phyloP scores from a whole-genome alignment of 2,113 vertebrate species.

The Paedocypris sp. region DNA sequence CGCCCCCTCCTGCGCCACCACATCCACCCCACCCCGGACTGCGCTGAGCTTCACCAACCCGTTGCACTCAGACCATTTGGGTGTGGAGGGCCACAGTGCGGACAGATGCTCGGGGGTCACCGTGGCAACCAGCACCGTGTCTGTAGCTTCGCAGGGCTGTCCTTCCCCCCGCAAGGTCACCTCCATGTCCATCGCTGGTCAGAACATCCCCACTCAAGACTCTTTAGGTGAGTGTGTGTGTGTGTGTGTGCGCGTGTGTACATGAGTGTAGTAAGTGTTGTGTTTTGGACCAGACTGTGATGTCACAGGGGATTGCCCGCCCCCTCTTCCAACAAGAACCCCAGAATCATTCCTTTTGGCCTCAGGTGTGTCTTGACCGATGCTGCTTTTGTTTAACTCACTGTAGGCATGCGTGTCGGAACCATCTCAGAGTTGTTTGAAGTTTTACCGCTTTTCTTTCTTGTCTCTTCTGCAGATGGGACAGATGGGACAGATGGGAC shows the following conservation, averaged over 20 bases:
- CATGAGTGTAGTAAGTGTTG: conserved; percentile 4
- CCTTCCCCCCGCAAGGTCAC: conserved; percentile 72
- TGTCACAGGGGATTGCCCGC: conserved; percentile 76
- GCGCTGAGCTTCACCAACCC: conserved; percentile 93
- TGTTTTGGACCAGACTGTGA: conserved; percentile 75
- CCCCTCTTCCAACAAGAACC: conserved; percentile 82
- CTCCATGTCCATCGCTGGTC: conserved; percentile 44
- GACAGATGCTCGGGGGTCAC: conserved; percentile 58
- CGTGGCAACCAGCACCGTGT: conserved; percentile 74
- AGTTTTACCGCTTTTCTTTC: no score
- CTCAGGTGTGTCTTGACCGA: conserved; percentile 73
- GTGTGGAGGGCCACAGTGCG: conserved; percentile 58
- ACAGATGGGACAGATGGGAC: no score
- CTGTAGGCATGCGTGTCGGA: no score
- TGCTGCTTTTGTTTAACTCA: no score
- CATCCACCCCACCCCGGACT: conserved; percentile 54
- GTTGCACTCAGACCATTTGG: conserved; percentile 86
- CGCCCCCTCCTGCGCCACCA: conserved; percentile 47
- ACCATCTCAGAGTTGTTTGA: no score
- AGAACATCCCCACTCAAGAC: conserved; percentile 48
- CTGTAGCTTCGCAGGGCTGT: conserved; percentile 57
- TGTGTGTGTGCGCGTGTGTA: conserved; percentile 18
- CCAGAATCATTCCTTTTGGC: conserved; percentile 88
- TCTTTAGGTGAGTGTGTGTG: conserved; percentile 25
- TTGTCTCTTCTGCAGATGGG: no score